Percentiles rank a stretch among this genome's conserved stretches.
Evolutionary conservation across 2,888 invertebrate species (phyloP).

Genomic region (Dione juno): DNA sequence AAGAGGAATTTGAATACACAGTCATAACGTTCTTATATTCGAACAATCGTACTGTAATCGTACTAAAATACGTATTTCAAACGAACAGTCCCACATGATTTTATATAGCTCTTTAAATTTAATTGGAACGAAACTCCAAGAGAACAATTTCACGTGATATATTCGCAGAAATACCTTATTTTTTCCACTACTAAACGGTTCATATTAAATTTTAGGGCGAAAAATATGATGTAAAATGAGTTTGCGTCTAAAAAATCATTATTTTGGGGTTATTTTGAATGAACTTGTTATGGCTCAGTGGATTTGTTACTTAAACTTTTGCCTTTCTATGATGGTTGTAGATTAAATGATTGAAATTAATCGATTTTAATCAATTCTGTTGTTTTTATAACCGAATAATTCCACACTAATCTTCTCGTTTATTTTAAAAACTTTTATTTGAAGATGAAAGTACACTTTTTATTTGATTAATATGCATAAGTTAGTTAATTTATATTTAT

Average conservation of each 20-base stretch:
- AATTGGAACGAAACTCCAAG: slow-evolving; percentile 44
- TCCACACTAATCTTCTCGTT: no score
- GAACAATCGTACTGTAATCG: slow-evolving; percentile 5
- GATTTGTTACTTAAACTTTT: neutral
- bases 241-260: slow-evolving; percentile 37
- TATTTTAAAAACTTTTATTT: neutral
- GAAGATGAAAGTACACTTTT: neutral
- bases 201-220: slow-evolving; percentile 43
- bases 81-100: slow-evolving; percentile 30
- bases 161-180: slow-evolving; percentile 31
- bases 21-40: neutral
- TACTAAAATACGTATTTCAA: slow-evolving; percentile 11
- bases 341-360: no score
- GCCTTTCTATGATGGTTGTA: neutral
- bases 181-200: slow-evolving; percentile 41
- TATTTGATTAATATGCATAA: slow-evolving; percentile 29
- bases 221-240: slow-evolving; percentile 32
- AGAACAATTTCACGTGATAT: slow-evolving; percentile 45
- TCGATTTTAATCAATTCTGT: no score
- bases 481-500: slow-evolving; percentile 30
- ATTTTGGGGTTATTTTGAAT: slow-evolving; percentile 3
- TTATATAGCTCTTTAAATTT: slow-evolving; percentile 40
- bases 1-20: neutral
- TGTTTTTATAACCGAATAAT: no score
- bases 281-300: neutral